Base-by-base conservation (phyloP, 2,797 vertebrate species). In the Argyrosomus regius region DNA sequence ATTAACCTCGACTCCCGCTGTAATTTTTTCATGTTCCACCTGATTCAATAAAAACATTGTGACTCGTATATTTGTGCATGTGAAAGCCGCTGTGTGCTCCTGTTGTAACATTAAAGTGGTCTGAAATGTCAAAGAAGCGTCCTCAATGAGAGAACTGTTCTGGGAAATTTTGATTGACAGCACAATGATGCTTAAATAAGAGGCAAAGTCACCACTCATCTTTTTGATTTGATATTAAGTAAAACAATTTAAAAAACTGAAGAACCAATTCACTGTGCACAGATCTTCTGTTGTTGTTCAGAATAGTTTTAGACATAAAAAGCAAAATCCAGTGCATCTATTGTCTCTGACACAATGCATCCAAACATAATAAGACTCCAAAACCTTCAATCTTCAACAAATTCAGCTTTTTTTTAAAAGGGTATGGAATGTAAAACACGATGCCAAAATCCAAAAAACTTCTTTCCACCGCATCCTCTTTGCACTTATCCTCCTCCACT, bases 381-480 rank as follows among this genome's bases (percentile, higher is more conserved):
- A 75, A 73, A 12, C 31, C n/a, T 52, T 61, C 52, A 49, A 54
- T 74, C 49, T 71, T 59, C 45, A 41, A 46, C 76, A 53, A 72
- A 70, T 80, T 62, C 53, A 56, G 39, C 59, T 35, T 78, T 74
- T 69, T 73, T 69, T 73, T 20, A 58, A 72, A 65, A 57, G 45
- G 46, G 56, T 54, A 71, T 43, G 60, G 48, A 49, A 52, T 22
- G 43, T 68, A 60, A 77, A 83, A 69, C 22, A 22, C 17, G 3
- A 26, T 64, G 75, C 69, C 69, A 80, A 80, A 77, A 72, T 59
- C 72, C 54, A 28, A 56, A 80, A 39, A 77, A 31, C 22, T 18
- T 72, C 39, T 49, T 31, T 81, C 65, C 74, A 81, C 74, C 75
- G 77, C 65, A 77, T 88, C 77, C 62, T 74, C 69, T 81, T 80